Percentiles rank a stretch among this genome's conserved stretches.
These are phyloP conservation scores for Chelmon rostratus DNA, from an alignment of 2,797 vertebrate genomes.

Conservation along the genomic window DNA sequence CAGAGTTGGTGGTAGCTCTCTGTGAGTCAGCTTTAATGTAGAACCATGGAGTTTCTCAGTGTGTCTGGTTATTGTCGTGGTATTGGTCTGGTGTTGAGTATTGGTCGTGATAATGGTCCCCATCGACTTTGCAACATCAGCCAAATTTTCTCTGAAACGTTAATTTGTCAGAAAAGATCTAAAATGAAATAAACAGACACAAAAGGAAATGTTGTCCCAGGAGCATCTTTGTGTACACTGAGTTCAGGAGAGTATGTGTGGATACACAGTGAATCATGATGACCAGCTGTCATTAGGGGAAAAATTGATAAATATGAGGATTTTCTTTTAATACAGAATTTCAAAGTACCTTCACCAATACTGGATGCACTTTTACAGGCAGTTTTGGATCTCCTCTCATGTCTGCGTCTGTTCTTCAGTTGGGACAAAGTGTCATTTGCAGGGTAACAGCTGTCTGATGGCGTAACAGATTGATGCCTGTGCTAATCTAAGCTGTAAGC, in stretches of 20 bases:
- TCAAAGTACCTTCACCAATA: neutral
- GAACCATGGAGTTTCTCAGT: neutral
- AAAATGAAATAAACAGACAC: neutral
- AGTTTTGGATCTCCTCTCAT: constrained; percentile 24
- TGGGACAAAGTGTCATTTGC: constrained; percentile 68
- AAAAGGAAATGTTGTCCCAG: neutral
- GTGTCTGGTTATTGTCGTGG: too few species aligned
- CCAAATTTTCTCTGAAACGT: neutral
- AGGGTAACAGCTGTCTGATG: constrained; percentile 79
- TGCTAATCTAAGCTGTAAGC: constrained; percentile 83
- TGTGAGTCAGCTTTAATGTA: neutral
- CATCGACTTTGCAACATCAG: neutral
- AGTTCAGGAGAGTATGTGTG: neutral
- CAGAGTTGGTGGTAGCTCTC: too few species aligned
- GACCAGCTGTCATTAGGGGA: neutral
- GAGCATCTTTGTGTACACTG: neutral
- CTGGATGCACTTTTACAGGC: constrained; percentile 36
- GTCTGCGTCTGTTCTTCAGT: constrained; percentile 31
- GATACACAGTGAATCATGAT: neutral
- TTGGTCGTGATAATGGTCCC: neutral
- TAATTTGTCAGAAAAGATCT: neutral
- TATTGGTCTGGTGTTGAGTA: too few species aligned
- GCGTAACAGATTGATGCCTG: constrained; percentile 74
- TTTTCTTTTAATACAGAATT: neutral
- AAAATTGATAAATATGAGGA: neutral